These are phyloP conservation scores for Teleogryllus oceanicus DNA, from an alignment of 2,888 invertebrate species.

Conservation along the genomic window DNA sequence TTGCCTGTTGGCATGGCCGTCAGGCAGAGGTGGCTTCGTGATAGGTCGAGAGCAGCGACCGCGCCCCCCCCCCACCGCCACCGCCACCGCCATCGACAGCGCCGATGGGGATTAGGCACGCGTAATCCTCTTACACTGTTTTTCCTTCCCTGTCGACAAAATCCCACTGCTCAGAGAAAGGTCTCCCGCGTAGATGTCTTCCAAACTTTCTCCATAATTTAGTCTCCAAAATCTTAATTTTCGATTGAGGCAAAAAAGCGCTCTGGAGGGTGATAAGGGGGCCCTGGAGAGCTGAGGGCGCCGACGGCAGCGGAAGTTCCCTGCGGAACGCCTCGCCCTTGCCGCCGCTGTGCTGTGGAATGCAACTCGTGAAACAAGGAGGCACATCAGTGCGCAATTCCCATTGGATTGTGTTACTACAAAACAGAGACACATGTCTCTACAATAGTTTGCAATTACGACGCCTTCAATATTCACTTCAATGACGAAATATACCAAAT, in stretches of 20 bases:
- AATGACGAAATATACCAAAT: too few species aligned
- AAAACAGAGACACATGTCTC: too few species aligned
- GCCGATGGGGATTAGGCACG: background rate
- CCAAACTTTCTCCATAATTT: constrained; percentile 1
- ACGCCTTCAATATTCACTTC: too few species aligned
- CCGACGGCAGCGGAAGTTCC: too few species aligned
- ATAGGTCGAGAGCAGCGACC: background rate
- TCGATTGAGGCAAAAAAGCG: background rate
- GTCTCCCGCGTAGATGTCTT: background rate
- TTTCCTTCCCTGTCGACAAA: background rate
- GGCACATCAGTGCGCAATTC: too few species aligned
- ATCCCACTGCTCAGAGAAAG: constrained; percentile 4
- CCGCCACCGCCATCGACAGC: background rate
- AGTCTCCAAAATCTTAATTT: background rate
- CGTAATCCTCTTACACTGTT: background rate
- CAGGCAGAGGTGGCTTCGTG: background rate
- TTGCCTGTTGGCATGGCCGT: background rate
- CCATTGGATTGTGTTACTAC: too few species aligned
- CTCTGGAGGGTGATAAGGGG: background rate
- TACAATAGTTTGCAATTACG: too few species aligned
- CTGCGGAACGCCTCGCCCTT: too few species aligned
- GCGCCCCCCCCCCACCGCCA: background rate
- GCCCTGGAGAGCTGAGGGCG: too few species aligned
- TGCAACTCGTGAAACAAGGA: too few species aligned
- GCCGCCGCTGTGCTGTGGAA: too few species aligned